Evolutionary conservation across 2,888 invertebrate genomes (phyloP).

Genomic region (Rhagonycha lutea): DNA sequence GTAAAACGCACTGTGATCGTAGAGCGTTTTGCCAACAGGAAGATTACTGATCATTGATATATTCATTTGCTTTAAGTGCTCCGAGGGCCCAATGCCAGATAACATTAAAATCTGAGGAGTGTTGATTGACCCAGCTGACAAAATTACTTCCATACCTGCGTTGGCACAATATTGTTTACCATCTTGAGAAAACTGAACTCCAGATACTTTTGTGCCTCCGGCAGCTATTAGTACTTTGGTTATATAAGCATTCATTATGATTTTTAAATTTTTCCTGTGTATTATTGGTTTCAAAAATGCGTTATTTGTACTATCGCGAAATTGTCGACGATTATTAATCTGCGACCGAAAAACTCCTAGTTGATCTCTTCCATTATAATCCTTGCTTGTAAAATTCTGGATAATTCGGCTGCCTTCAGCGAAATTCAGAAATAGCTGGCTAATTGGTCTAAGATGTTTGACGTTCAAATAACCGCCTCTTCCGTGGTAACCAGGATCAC

Average conservation of each 20-base stretch:
- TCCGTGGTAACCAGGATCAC: conserved; percentile 69
- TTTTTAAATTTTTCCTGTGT: conserved; percentile 61
- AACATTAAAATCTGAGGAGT: conserved; percentile 42
- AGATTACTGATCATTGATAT: conserved; percentile 38
- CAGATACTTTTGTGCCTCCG: conserved; percentile 57
- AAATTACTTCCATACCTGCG: conserved; percentile 70
- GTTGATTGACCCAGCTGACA: conserved; percentile 78
- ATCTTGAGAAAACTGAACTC: conserved; percentile 60
- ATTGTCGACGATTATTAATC: conserved; percentile 63
- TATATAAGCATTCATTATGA: conserved; percentile 60
- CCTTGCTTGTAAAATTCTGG: conserved; percentile 60
- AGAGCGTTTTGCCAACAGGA: conserved; percentile 43
- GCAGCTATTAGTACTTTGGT: conserved; percentile 61
- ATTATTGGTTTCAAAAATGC: conserved; percentile 62
- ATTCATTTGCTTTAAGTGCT: conserved; percentile 31
- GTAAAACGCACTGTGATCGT: conserved; percentile 74
- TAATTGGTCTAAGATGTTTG: conserved; percentile 63
- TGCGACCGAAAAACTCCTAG: conserved; percentile 68
- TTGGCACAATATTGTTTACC: conserved; percentile 54
- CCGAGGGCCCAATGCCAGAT: conserved; percentile 42
- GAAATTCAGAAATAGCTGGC: conserved; percentile 65
- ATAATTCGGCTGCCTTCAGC: conserved; percentile 64
- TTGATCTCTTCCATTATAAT: conserved; percentile 66
- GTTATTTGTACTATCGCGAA: conserved; percentile 62
- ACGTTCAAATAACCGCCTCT: conserved; percentile 69